These are phyloP conservation scores for Aldrovandia affinis DNA, from an alignment of 2,797 vertebrate species.

Conservation along the genomic window DNA sequence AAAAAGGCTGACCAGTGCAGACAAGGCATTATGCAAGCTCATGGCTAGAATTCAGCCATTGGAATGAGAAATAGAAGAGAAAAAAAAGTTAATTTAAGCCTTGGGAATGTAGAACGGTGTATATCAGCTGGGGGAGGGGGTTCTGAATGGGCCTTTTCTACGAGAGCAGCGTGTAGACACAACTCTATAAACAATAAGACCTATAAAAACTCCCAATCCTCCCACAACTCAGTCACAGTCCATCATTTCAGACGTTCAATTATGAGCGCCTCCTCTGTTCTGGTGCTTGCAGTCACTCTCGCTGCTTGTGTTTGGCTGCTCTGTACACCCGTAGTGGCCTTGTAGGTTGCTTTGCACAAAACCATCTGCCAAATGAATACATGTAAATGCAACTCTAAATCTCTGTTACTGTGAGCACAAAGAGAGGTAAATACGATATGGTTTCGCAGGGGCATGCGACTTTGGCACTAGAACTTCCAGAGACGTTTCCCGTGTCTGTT, in stretches of 20 bases:
- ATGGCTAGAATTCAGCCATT: too few relatives aligned
- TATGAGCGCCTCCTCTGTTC: background rate
- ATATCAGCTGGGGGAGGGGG: too few relatives aligned
- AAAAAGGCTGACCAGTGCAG: too few relatives aligned
- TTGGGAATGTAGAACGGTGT: too few relatives aligned
- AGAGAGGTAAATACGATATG: background rate
- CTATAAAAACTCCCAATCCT: too few relatives aligned
- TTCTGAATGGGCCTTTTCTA: too few relatives aligned
- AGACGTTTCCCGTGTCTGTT: background rate
- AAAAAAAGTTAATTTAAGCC: too few relatives aligned
- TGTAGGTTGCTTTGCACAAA: background rate
- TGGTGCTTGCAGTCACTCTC: background rate
- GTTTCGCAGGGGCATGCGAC: background rate
- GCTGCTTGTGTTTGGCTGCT: background rate
- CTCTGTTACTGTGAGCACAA: background rate
- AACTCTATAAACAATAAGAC: too few relatives aligned
- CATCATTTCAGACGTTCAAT: background rate
- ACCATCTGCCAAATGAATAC: background rate
- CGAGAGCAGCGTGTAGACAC: too few relatives aligned
- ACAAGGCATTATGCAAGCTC: too few relatives aligned
- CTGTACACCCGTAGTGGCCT: too few relatives aligned
- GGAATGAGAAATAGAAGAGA: too few relatives aligned
- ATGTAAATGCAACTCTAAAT: background rate
- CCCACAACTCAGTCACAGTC: background rate
- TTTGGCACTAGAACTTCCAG: background rate